Evolutionary conservation across 2,888 invertebrate species (phyloP).

Genomic region (Ophion obscuratus): DNA sequence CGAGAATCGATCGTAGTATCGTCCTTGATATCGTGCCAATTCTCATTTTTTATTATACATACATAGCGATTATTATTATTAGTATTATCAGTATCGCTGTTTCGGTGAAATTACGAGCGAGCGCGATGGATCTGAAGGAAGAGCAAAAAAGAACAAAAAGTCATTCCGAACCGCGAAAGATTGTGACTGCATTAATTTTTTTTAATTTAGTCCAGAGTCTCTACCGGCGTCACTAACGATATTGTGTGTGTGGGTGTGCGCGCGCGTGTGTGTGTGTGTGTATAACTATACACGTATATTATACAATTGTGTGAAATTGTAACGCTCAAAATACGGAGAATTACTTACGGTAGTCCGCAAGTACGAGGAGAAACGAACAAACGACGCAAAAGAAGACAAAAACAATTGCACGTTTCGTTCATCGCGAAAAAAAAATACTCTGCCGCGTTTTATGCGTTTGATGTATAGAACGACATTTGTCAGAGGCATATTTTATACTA

Average conservation of each 20-base stretch:
- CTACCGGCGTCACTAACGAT: conserved; percentile 50
- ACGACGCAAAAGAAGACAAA: not conserved
- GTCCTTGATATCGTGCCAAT: conserved; percentile 66
- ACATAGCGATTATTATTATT: not conserved
- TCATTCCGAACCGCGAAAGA: conserved; percentile 51
- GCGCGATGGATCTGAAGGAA: conserved; percentile 55
- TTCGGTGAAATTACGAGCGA: conserved; percentile 57
- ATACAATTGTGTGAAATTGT: conserved; percentile 49
- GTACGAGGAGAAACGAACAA: conserved; percentile 20
- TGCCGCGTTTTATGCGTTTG: conserved; percentile 70
- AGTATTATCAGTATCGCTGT: conserved; percentile 24
- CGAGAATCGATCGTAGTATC: conserved; percentile 61
- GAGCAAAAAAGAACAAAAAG: conserved; percentile 26
- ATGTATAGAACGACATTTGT: not conserved
- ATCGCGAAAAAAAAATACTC: conserved; percentile 48
- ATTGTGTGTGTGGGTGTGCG: not conserved
- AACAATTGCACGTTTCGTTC: conserved; percentile 47
- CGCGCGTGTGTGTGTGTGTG: too few species aligned
- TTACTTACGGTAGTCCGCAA: conserved; percentile 44
- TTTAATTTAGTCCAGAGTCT: conserved; percentile 57
- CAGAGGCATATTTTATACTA: not conserved
- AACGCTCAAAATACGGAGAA: conserved; percentile 64
- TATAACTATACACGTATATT: conserved; percentile 38
- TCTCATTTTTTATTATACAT: conserved; percentile 39
- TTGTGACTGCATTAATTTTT: conserved; percentile 51